Evolutionary conservation across 2,797 vertebrate genomes (phyloP).

Genomic region (Pangasius larnaudii): DNA sequence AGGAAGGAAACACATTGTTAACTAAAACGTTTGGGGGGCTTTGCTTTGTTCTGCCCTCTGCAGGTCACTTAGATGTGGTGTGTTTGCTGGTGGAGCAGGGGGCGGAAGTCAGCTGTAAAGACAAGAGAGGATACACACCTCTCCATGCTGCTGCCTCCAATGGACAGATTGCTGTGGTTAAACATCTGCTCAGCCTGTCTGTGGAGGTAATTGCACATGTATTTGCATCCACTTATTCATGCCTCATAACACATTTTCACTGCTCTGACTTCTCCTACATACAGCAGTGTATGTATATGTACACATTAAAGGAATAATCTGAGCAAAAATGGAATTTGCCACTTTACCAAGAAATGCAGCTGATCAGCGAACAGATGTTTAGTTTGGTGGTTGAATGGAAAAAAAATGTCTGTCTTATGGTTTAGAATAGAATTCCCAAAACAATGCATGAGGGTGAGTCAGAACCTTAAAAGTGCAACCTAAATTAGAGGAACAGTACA

Average conservation of each 20-base stretch:
- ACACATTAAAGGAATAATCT: too few species aligned
- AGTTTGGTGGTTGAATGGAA: background rate
- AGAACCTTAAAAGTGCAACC: too few species aligned
- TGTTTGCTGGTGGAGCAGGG: constrained; percentile 91
- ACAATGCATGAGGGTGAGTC: background rate
- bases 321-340: background rate
- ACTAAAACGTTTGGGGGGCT: background rate
- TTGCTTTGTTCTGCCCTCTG: constrained; percentile 43
- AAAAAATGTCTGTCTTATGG: background rate
- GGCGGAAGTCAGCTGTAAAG: constrained; percentile 93
- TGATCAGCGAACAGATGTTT: background rate
- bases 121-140: constrained; percentile 96
- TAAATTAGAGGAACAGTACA: background rate
- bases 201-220: constrained; percentile 79
- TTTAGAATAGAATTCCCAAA: background rate
- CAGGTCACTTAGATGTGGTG: constrained; percentile 94
- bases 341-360: background rate
- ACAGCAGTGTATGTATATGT: background rate
- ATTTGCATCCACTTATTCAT: background rate
- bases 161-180: constrained; percentile 90
- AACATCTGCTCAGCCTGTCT: constrained; percentile 91
- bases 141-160: constrained; percentile 93
- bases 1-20: background rate
- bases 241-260: background rate
- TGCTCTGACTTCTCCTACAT: background rate